Evolutionary conservation across 2,888 invertebrate genomes (phyloP), one percentile per base, ranked within the genome.

Genomic region (Galerucella pusilla): DNA sequence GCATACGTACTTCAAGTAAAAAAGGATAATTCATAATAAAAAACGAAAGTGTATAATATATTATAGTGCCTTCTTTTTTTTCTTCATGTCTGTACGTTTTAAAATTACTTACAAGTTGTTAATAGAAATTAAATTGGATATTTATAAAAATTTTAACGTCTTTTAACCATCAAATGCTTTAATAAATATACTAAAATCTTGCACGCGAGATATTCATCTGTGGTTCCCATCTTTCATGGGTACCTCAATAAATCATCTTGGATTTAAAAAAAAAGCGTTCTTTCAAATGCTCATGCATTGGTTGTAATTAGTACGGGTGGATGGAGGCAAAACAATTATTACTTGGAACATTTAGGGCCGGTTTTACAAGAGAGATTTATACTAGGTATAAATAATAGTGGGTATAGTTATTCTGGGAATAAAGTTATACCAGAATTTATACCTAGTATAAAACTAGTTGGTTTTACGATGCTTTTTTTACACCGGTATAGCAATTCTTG

Each of bases 171-270:
- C 5, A 54, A 54, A n/a, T 54, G n/a, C 1, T n/a, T 54, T n/a
- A 54, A n/a, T 54, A n/a, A 12, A 49, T 49, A 49, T 49, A 49
- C 49, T 49, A 49, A 49, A 54, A 54, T 54, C n/a, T 16, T 64
- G 64, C 64, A 64, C 64, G 64, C 64, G 14, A 64, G 16, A 11
- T 16, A 16, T 42, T 64, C 64, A 64, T 64, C 45, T 64, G 42
- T 16, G 14, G n/a, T 42, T 16, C 45, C 28, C 64, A 35, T 64
- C 14, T 64, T 45, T 10, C 64, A 16, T 16, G 10, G 35, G 45
- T 14, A 64, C n/a, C 12, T 16, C 42, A 45, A 64, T 64, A 64
- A 64, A 64, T 64, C 64, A 64, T 64, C 64, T 16, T n/a, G 42
- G 35, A 42, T n/a, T 14, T 35, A 63, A 45, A 54, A 14, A 14